A percentile compares a stretch with the other conserved stretches of the same genome.
Evolutionary conservation across 2,797 vertebrate species (phyloP).

Genomic region (Enteromius viviparus): DNA sequence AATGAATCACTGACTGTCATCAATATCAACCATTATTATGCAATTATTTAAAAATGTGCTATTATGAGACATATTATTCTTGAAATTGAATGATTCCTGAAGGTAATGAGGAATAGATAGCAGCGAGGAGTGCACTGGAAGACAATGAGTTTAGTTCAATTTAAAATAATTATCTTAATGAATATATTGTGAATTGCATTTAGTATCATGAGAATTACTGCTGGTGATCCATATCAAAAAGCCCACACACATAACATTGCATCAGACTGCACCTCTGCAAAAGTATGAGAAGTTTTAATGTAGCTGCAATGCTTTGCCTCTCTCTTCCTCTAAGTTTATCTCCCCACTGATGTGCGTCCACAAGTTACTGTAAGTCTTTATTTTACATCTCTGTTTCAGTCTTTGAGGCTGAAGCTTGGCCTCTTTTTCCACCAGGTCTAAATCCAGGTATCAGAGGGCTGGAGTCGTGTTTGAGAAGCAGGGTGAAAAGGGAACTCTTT

Average conservation of each 20-base stretch:
- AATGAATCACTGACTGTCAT: conserved; percentile 17
- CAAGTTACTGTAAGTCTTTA: conserved; percentile 1
- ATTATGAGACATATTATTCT: neutral
- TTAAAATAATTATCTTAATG: conserved; percentile 34
- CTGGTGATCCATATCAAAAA: neutral
- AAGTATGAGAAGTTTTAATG: neutral
- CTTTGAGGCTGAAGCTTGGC: conserved; percentile 9
- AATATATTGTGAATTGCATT: conserved; percentile 23
- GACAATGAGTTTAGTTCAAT: conserved; percentile 32
- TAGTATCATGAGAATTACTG: conserved; percentile 9
- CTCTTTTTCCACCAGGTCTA: conserved; percentile 3
- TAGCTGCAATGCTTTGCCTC: neutral
- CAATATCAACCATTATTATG: neutral
- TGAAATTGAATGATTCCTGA: conserved; percentile 34
- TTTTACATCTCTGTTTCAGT: conserved; percentile 12
- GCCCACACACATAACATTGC: conserved; percentile 1
- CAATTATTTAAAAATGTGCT: conserved; percentile 32
- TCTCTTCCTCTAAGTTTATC: conserved; percentile 2
- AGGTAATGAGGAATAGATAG: conserved; percentile 26
- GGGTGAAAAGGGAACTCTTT: conserved; percentile 62
- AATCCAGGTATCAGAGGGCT: conserved; percentile 25
- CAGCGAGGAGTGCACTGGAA: conserved; percentile 22
- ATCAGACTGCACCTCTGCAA: neutral
- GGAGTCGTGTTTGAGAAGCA: conserved; percentile 8
- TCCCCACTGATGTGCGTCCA: neutral